Evolutionary conservation across 2,888 invertebrate species (phyloP).

Genomic region (Dorcus hopei): DNA sequence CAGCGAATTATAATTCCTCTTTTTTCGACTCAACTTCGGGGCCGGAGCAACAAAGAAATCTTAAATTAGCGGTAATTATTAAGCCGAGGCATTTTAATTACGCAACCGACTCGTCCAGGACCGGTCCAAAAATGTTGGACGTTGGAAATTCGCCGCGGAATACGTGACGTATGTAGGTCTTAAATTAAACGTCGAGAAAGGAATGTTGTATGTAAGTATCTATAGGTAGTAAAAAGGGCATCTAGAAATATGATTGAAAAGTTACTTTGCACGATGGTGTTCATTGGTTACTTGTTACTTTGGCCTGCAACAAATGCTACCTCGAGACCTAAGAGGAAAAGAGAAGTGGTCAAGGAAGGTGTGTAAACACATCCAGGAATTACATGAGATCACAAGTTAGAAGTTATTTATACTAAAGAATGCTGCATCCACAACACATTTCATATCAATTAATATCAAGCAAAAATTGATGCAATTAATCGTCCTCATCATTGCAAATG

Average conservation of each 20-base stretch:
- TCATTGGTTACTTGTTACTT: slow-evolving; percentile 38
- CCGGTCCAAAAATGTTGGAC: not conserved
- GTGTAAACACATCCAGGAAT: no score
- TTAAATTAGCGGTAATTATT: slow-evolving; percentile 1
- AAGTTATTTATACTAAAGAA: no score
- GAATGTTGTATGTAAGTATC: not conserved
- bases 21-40: not conserved
- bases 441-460: no score
- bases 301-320: slow-evolving; percentile 29
- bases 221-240: not conserved
- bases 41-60: not conserved
- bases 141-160: not conserved
- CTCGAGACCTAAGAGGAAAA: slow-evolving; percentile 5
- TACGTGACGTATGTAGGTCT: slow-evolving; percentile 13
- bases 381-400: no score
- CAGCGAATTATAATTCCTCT: not conserved
- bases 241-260: slow-evolving; percentile 30
- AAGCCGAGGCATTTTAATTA: not conserved
- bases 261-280: slow-evolving; percentile 34
- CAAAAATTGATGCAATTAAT: no score
- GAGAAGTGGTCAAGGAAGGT: not conserved
- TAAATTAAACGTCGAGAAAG: not conserved
- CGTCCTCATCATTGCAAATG: no score
- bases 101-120: not conserved
- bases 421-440: no score